Conservation (phyloP, 1,140 invertebrate species). For the Lepidurus apus region DNA sequence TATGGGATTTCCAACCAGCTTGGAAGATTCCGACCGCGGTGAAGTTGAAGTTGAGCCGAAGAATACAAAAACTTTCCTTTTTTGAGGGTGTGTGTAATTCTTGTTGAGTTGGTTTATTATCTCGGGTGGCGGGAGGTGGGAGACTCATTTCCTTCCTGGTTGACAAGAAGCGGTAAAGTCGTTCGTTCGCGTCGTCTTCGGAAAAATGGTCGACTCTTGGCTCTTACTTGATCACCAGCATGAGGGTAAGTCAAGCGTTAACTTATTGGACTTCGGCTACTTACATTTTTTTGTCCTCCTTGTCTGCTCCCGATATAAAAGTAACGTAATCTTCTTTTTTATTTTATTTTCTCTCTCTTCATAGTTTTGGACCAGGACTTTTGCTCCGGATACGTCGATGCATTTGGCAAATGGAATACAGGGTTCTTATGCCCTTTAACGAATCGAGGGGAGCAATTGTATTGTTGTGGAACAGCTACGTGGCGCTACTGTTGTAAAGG, state of each 20-base stretch:
- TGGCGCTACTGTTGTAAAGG: constrained; percentile 47
- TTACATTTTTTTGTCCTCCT: too few relatives aligned
- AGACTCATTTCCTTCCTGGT: constrained; percentile 5
- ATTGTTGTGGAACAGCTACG: constrained; percentile 47
- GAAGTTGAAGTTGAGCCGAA: not conserved
- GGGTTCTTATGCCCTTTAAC: constrained; percentile 49
- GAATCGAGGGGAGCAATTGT: constrained; percentile 43
- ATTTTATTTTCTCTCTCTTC: too few relatives aligned
- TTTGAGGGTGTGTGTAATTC: not conserved
- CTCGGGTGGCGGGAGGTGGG: not conserved
- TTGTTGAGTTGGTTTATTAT: constrained; percentile 6
- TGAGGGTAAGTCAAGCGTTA: not conserved
- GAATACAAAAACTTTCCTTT: not conserved
- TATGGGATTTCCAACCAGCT: too few relatives aligned
- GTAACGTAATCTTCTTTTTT: too few relatives aligned
- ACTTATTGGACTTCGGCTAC: not conserved
- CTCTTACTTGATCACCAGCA: constrained; percentile 10
- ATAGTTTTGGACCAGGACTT: constrained; percentile 45
- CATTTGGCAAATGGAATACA: constrained; percentile 49
- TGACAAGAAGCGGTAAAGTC: constrained; percentile 2
- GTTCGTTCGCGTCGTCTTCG: too few relatives aligned
- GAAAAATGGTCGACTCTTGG: constrained; percentile 3
- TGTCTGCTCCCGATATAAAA: too few relatives aligned
- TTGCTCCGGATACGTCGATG: constrained; percentile 48
- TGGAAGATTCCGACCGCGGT: not conserved